Evolutionary conservation across 2,113 vertebrate species (phyloP), one percentile per base, ranked within the genome.

Genomic region (Tretioscincus oriximinensis): DNA sequence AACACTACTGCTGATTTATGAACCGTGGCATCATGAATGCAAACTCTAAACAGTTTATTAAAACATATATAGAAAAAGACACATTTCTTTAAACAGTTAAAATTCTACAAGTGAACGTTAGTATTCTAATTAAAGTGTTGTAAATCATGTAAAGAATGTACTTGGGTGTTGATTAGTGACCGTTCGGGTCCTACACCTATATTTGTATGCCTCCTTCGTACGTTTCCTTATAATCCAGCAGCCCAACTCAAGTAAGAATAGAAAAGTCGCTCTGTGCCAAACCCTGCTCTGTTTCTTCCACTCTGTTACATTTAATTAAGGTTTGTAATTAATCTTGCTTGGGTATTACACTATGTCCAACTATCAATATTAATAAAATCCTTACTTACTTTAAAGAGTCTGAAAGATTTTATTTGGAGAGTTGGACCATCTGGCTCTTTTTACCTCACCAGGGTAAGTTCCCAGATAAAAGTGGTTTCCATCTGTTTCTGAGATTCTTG

Each of bases 261-360:
- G 81, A 86, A 87, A 86, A 35, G 72, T 69, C 75, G 51, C 82
- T 91, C 84, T 75, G 85, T 91, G 90, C 91, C 90, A 91, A 85
- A 81, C 29, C 80, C 24, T 71, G 76, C 75, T 84, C 83, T 66
- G 31, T 10, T 81, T 86, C 84, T 91, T 92, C 88, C 90, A 87
- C 76, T 78, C 31, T 86, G 90, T 64, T 94, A 86, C 87, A 75
- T 92, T 89, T 92, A 93, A 93, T 93, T 88, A 91, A 73, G 72
- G 80, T 90, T 90, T 88, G 90, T 85, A 90, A 93, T 93, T 93
- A 92, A 89, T 93, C 92, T 93, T 92, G 81, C 90, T 73, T 83
- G 77, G 78, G 80, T 87, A 92, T 90, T 88, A 86, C 64, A 81
- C 88, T 81, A 86, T 86, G 85, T 82, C 89, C 81, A 89, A 87